These are phyloP conservation scores for Pungitius pungitius DNA, from an alignment of 2,113 vertebrate species.

Conservation along the genomic window DNA sequence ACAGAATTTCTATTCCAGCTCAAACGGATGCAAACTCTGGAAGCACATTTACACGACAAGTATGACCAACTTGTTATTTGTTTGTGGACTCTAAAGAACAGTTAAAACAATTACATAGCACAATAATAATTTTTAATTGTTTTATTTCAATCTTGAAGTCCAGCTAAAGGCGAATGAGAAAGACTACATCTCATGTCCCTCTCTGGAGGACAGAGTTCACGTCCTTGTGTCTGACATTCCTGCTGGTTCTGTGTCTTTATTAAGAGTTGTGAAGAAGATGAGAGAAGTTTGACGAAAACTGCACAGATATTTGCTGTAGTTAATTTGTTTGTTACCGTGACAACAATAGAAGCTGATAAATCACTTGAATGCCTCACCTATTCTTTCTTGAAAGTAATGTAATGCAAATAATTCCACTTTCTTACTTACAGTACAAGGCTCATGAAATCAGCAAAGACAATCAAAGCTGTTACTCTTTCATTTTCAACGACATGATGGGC, in stretches of 20 bases:
- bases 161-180: too few relatives aligned
- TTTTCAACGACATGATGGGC: conserved; percentile 59
- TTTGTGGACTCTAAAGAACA: neutral
- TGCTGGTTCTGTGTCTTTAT: too few relatives aligned
- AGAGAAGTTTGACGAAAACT: too few relatives aligned
- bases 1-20: neutral
- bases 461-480: neutral
- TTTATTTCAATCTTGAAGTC: too few relatives aligned
- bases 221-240: too few relatives aligned
- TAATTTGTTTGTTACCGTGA: neutral
- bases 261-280: too few relatives aligned
- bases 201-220: too few relatives aligned
- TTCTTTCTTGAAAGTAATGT: neutral
- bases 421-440: conserved; percentile 34
- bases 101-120: neutral
- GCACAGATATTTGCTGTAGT: too few relatives aligned
- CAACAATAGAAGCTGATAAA: neutral
- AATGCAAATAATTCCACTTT: neutral
- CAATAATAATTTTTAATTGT: too few relatives aligned
- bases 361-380: neutral
- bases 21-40: neutral
- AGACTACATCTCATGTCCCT: too few relatives aligned
- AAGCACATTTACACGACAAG: conserved; percentile 12
- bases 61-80: neutral
- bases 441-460: conserved; percentile 7